phyloP scores from a whole-genome alignment of 2,113 vertebrate genomes.

The Gallinago media region DNA sequence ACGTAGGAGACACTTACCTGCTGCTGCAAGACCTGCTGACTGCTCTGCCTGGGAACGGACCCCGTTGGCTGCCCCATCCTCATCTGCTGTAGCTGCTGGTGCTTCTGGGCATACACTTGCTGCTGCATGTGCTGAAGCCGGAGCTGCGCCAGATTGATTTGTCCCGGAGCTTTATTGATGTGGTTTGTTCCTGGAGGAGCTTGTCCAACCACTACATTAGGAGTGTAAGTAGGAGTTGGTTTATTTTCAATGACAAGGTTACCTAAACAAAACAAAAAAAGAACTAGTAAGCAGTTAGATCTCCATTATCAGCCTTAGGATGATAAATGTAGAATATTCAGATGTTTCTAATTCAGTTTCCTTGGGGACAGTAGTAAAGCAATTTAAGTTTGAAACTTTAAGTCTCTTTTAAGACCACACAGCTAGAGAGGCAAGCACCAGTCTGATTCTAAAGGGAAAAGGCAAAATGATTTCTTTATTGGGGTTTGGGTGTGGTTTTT shows the following conservation, averaged over 20 bases:
- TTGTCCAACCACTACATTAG: conserved; percentile 88
- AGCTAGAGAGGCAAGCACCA: neutral
- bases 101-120: conserved; percentile 93
- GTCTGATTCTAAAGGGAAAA: neutral
- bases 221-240: conserved; percentile 85
- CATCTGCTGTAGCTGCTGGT: conserved; percentile 91
- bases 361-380: neutral
- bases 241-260: conserved; percentile 96
- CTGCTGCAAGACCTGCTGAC: conserved; percentile 89
- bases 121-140: conserved; percentile 97
- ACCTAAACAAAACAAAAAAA: conserved; percentile 76
- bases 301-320: neutral
- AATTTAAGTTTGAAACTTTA: neutral
- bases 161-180: conserved; percentile 87
- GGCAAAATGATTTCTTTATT: neutral
- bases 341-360: neutral
- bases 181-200: conserved; percentile 88
- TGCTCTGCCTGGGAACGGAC: conserved; percentile 85
- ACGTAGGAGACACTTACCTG: conserved; percentile 76
- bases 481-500: no score
- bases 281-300: neutral
- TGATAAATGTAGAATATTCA: neutral
- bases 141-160: conserved; percentile 97
- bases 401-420: no score
- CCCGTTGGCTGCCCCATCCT: conserved; percentile 90